These are phyloP conservation scores for Gouania willdenowi DNA, from an alignment of 2,797 vertebrate genomes.

Conservation along the genomic window DNA sequence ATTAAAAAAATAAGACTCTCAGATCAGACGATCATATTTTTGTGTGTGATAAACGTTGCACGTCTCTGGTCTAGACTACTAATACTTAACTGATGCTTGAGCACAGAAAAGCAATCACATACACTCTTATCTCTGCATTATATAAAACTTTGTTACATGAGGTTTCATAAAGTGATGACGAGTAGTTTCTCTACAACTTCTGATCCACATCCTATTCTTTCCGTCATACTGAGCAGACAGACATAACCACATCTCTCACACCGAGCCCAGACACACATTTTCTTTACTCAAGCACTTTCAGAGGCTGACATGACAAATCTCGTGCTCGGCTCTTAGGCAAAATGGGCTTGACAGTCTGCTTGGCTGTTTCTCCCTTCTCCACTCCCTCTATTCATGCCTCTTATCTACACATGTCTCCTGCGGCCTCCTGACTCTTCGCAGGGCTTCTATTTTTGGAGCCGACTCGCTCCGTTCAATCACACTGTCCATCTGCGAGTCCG, in stretches of 20 bases:
- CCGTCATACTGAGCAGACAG: neutral
- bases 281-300: neutral
- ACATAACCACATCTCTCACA: neutral
- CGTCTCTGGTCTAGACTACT: too few species aligned
- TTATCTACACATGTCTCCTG: conserved; percentile 46
- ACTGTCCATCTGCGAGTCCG: conserved; percentile 29
- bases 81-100: too few species aligned
- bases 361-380: conserved; percentile 4
- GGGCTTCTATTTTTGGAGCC: conserved; percentile 55
- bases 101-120: too few species aligned
- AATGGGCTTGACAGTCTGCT: conserved; percentile 14
- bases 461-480: conserved; percentile 36
- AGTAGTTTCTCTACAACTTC: too few species aligned
- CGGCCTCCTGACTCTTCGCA: conserved; percentile 25
- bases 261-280: neutral
- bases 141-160: too few species aligned
- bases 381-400: conserved; percentile 21
- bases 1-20: too few species aligned
- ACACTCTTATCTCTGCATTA: too few species aligned
- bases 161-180: too few species aligned
- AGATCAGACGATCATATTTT: too few species aligned
- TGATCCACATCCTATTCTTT: conserved; percentile 2
- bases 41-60: too few species aligned
- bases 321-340: conserved; percentile 26
- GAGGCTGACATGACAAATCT: neutral